phyloP scores from a whole-genome alignment of 2,888 invertebrate species.

The Lasioglossum pauxillum region DNA sequence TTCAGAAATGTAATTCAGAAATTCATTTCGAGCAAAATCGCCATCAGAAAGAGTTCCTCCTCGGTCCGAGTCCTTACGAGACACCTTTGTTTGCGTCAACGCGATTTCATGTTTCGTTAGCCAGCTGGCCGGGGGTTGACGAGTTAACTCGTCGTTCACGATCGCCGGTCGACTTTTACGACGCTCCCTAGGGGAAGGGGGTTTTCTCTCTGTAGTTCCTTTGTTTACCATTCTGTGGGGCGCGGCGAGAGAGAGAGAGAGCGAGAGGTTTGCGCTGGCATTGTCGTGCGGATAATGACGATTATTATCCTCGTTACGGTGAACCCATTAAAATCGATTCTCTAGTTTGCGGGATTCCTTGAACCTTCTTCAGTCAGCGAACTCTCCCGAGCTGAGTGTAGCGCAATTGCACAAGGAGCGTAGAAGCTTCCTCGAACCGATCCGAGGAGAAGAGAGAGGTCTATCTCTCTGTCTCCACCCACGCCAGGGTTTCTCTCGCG shows the following conservation, averaged over 20 bases:
- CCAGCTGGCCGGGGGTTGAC: conserved; percentile 20
- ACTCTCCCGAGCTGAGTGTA: background rate
- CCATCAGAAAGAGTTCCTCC: background rate
- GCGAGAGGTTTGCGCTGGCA: background rate
- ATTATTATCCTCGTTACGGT: conserved; percentile 73
- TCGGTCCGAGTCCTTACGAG: background rate
- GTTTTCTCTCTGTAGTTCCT: background rate
- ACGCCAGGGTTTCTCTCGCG: background rate
- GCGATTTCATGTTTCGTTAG: conserved; percentile 7
- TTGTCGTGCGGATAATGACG: conserved; percentile 75
- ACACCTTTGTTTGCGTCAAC: conserved; percentile 5
- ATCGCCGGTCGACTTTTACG: background rate
- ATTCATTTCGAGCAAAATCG: background rate
- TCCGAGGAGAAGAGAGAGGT: background rate
- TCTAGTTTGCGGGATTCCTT: conserved; percentile 6
- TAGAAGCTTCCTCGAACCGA: background rate
- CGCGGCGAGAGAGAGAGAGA: background rate
- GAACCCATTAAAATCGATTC: conserved; percentile 81
- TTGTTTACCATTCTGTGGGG: background rate
- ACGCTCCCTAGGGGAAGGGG: background rate
- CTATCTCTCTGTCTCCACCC: background rate
- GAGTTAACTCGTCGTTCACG: conserved; percentile 23
- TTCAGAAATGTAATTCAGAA: too few species aligned
- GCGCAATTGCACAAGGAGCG: background rate
- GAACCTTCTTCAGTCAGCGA: conserved; percentile 8